Conservation (phyloP, 2,888 invertebrate genomes). For the Drosophila subsilvestris region DNA sequence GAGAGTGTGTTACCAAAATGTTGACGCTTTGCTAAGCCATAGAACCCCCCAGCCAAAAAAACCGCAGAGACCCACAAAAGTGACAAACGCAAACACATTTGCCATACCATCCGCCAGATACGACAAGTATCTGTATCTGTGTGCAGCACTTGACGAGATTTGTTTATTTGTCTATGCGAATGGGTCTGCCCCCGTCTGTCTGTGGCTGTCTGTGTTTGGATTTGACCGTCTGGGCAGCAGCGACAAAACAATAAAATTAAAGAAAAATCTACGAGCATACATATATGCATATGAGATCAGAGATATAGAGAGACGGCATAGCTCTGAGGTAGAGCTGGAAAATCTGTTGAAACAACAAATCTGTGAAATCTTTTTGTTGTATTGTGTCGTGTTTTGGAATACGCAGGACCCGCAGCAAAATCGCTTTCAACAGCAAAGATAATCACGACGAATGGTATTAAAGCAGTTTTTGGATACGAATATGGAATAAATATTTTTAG, state of each 20-base stretch:
- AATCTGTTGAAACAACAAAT: constrained; percentile 56
- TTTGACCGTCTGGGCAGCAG: constrained; percentile 65
- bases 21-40: constrained; percentile 71
- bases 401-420: constrained; percentile 42
- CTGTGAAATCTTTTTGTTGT: constrained; percentile 49
- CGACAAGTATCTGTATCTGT: constrained; percentile 44
- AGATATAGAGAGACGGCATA: background rate
- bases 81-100: constrained; percentile 79
- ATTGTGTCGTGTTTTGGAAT: constrained; percentile 16
- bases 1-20: constrained; percentile 72
- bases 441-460: background rate
- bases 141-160: constrained; percentile 72
- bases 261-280: constrained; percentile 26
- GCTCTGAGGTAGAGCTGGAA: constrained; percentile 18
- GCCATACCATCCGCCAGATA: constrained; percentile 56
- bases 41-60: constrained; percentile 7
- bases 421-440: constrained; percentile 31
- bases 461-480: too few relatives aligned
- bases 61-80: constrained; percentile 63
- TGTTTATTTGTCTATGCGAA: constrained; percentile 76
- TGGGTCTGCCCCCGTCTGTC: constrained; percentile 23
- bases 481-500: background rate
- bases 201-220: constrained; percentile 73
- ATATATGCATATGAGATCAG: constrained; percentile 33
- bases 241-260: constrained; percentile 37